Conservation (phyloP, 2,113 vertebrate genomes). For the Psittacula cyanocephala region DNA sequence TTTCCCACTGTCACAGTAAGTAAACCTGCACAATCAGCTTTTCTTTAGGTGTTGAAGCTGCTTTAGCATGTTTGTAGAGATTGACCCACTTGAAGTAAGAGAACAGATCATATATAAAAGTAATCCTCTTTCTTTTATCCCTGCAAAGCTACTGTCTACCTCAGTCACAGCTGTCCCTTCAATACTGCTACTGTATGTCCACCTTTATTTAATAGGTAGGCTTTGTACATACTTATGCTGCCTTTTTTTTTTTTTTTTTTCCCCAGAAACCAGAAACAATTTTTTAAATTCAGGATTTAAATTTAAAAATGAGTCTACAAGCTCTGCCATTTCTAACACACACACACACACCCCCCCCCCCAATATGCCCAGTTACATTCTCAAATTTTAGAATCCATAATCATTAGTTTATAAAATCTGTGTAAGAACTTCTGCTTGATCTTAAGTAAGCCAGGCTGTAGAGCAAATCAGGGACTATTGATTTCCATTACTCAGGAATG, state of each 20-base stretch:
- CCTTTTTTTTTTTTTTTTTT: not conserved
- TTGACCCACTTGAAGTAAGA: not conserved
- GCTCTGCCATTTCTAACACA: not conserved
- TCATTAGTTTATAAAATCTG: not conserved
- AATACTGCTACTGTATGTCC: not conserved
- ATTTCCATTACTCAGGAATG: not conserved
- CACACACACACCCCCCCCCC: too few species aligned
- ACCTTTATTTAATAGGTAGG: not conserved
- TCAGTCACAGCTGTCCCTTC: not conserved
- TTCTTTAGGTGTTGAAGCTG: not conserved
- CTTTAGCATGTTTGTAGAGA: not conserved
- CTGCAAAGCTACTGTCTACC: not conserved
- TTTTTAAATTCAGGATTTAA: not conserved
- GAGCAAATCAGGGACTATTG: not conserved
- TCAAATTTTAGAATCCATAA: not conserved
- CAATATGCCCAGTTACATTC: not conserved
- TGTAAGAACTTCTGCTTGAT: not conserved
- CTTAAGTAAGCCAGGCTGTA: not conserved
- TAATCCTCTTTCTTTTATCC: slow-evolving; percentile 4
- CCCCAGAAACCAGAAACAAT: not conserved
- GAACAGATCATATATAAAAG: not conserved
- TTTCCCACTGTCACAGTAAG: not conserved
- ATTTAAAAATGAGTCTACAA: not conserved
- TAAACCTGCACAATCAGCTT: not conserved
- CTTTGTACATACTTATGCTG: not conserved